Evolutionary conservation across 2,888 invertebrate species (phyloP).

Genomic region (Aphelenchoides bicaudatus): DNA sequence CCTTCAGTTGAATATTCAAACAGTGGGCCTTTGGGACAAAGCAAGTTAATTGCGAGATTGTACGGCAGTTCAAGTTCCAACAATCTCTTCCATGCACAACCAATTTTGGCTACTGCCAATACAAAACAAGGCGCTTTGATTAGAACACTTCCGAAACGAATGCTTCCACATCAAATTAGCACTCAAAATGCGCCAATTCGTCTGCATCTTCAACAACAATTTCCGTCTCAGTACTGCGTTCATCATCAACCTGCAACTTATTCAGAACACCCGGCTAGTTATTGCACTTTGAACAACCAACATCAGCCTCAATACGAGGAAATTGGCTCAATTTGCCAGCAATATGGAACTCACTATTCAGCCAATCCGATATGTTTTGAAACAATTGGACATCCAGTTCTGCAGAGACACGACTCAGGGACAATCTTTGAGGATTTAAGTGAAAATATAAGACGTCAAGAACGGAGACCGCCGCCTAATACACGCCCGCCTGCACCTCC

Average conservation of each 20-base stretch:
- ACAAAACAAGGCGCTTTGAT: neutral
- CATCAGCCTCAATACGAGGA: slow-evolving; percentile 20
- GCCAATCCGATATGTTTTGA: slow-evolving; percentile 14
- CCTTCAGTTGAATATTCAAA: neutral
- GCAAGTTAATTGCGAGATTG: neutral
- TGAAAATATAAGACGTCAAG: neutral
- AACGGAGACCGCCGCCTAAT: slow-evolving; percentile 10
- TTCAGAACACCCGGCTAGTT: neutral
- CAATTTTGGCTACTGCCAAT: slow-evolving; percentile 5
- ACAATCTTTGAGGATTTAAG: slow-evolving; percentile 7
- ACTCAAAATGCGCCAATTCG: slow-evolving; percentile 6
- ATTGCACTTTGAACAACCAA: slow-evolving; percentile 10
- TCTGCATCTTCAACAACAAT: slow-evolving; percentile 9
- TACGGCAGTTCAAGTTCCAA: neutral
- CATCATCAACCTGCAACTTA: neutral
- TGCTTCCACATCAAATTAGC: too few relatives aligned
- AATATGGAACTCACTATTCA: slow-evolving; percentile 7
- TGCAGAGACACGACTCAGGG: slow-evolving; percentile 10
- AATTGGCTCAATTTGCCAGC: neutral
- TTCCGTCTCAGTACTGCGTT: slow-evolving; percentile 2
- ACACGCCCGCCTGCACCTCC: neutral
- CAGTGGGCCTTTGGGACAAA: neutral
- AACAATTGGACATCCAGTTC: neutral
- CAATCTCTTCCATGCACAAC: neutral
- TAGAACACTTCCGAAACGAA: slow-evolving; percentile 9